These are phyloP conservation scores for Probaryconus sp. DNA, from an alignment of 1,140 invertebrate genomes.

Conservation along the genomic window DNA sequence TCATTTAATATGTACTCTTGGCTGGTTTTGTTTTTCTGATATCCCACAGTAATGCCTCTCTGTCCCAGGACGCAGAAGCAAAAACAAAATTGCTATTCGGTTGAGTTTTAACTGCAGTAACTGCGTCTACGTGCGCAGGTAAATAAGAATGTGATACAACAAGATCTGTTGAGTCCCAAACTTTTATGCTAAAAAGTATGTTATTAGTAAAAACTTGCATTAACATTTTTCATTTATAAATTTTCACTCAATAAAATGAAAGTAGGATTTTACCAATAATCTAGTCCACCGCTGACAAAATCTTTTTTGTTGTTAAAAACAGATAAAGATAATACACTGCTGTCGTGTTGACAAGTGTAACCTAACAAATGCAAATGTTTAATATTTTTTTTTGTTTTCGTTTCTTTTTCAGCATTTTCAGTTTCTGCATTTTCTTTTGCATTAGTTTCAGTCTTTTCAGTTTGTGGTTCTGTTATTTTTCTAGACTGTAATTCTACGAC, in stretches of 20 bases:
- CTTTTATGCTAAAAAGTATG: conserved; percentile 69
- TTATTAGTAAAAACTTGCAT: conserved; percentile 13
- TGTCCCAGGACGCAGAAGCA: conserved; percentile 68
- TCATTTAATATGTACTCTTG: conserved; percentile 50
- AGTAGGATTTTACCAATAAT: conserved; percentile 73
- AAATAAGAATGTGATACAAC: conserved; percentile 60
- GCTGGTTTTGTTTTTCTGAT: conserved; percentile 67
- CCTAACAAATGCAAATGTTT: conserved; percentile 51
- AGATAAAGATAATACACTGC: conserved; percentile 65
- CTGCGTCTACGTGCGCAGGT: conserved; percentile 65
- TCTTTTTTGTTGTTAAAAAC: conserved; percentile 62
- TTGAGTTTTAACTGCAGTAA: conserved; percentile 67
- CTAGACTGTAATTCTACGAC: conserved; percentile 58
- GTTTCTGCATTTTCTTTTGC: too few species aligned
- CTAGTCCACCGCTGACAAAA: conserved; percentile 70
- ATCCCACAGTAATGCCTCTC: conserved; percentile 72
- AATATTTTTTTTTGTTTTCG: too few species aligned
- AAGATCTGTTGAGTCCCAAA: conserved; percentile 70
- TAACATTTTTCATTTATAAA: not conserved
- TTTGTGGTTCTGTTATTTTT: conserved; percentile 58
- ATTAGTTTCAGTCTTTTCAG: conserved; percentile 10
- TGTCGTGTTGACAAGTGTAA: conserved; percentile 69
- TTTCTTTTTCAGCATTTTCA: too few species aligned
- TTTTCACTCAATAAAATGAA: too few species aligned
- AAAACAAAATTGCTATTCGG: conserved; percentile 65